Evolutionary conservation across 2,113 vertebrate species (phyloP).

Genomic region (Ophthalmolycus amberensis): DNA sequence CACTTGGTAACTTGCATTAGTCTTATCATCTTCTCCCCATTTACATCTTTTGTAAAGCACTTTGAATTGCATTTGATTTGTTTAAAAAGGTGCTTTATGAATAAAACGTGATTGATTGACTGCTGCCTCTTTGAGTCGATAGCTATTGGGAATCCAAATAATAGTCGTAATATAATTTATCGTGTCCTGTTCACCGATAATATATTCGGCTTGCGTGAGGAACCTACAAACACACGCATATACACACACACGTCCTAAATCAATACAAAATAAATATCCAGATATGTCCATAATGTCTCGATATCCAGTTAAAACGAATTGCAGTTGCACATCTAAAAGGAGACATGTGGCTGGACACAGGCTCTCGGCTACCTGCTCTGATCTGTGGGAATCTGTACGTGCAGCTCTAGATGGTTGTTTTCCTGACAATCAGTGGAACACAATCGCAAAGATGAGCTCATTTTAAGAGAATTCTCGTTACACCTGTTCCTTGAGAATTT

Average conservation of each 20-base stretch:
- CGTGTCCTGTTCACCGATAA: neutral
- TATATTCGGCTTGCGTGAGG: neutral
- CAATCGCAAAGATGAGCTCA: neutral
- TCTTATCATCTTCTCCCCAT: too few species aligned
- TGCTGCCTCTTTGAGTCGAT: conserved; percentile 14
- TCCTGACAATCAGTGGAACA: neutral
- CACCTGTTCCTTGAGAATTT: neutral
- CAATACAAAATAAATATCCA: neutral
- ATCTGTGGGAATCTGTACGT: neutral
- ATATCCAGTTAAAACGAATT: too few species aligned
- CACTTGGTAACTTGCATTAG: too few species aligned
- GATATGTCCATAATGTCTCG: neutral
- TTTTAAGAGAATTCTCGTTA: conserved; percentile 7
- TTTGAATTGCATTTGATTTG: too few species aligned
- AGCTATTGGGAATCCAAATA: conserved; percentile 24
- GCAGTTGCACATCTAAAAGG: neutral
- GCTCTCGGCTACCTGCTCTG: neutral
- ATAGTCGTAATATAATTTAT: neutral
- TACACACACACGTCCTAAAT: neutral
- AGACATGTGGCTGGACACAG: neutral
- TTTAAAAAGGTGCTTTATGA: neutral
- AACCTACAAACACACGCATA: neutral
- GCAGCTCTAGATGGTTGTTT: neutral
- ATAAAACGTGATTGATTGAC: neutral
- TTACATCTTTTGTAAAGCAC: too few species aligned